phyloP scores from a whole-genome alignment of 2,797 vertebrate genomes.

The Xiphorhynchus erythropygius region DNA sequence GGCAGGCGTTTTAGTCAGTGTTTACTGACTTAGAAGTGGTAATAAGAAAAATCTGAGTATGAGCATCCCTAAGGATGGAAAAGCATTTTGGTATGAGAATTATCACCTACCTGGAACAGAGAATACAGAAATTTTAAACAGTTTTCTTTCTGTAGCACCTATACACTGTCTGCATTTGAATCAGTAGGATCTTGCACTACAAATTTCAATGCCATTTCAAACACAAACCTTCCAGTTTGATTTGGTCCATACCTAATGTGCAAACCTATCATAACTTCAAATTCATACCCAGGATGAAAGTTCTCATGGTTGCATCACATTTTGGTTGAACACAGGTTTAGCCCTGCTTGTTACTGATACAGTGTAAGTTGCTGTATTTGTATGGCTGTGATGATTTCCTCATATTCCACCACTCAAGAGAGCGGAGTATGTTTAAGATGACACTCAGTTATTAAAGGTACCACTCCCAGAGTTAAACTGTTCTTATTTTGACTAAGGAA shows the following conservation, averaged over 20 bases:
- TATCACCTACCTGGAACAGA: background rate
- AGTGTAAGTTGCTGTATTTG: background rate
- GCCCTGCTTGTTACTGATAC: background rate
- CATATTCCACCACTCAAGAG: background rate
- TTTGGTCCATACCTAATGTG: background rate
- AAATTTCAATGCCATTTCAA: background rate
- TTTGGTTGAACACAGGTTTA: background rate
- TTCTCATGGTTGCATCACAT: background rate
- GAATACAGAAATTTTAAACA: background rate
- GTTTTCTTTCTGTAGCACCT: background rate
- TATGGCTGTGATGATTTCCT: rapidly evolving
- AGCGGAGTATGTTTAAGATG: background rate
- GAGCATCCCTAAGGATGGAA: background rate
- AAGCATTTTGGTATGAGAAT: background rate
- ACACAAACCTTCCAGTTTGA: background rate
- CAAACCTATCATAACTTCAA: background rate
- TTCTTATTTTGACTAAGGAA: background rate
- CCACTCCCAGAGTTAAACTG: background rate
- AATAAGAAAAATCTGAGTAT: constrained; percentile 13
- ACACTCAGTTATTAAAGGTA: background rate
- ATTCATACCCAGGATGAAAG: background rate
- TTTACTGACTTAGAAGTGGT: constrained; percentile 26
- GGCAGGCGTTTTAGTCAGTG: constrained; percentile 15
- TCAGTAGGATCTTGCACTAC: background rate
- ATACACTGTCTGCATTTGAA: background rate